Percentiles rank a stretch among this genome's conserved stretches.
phyloP scores from a whole-genome alignment of 1,140 invertebrate species.

The Venturia canescens region DNA sequence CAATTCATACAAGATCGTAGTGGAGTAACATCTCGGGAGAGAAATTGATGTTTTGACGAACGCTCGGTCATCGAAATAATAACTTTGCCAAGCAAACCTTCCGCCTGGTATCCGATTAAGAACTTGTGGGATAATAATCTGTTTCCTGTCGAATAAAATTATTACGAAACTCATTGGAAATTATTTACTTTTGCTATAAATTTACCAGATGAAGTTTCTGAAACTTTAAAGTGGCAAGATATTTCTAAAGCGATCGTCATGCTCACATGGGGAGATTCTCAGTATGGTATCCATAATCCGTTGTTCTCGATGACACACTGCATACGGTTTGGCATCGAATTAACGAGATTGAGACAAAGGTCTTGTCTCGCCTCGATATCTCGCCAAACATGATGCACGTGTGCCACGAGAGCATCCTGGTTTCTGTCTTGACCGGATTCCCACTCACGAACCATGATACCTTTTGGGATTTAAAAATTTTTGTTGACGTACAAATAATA shows the following conservation, averaged over 20 bases:
- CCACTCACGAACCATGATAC: slow-evolving; percentile 27
- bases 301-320: too few species aligned
- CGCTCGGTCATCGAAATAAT: neutral
- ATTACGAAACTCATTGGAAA: too few species aligned
- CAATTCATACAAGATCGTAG: neutral
- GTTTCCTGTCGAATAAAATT: too few species aligned
- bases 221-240: neutral
- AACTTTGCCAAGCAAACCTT: neutral
- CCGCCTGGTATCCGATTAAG: neutral
- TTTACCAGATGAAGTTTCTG: neutral
- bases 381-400: neutral
- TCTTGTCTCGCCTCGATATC: neutral
- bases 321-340: slow-evolving; percentile 18
- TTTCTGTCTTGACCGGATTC: neutral
- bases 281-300: slow-evolving; percentile 13
- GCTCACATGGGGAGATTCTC: neutral
- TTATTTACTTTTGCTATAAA: too few species aligned
- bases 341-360: neutral
- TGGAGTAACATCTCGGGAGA: neutral
- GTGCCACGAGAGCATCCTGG: neutral
- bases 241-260: too few species aligned
- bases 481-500: neutral
- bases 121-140: neutral
- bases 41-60: neutral
- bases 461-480: neutral